Percentiles rank a stretch among this genome's conserved stretches.
These are phyloP conservation scores for Salvelinus sp. DNA, from an alignment of 2,113 vertebrate species.

Conservation along the genomic window DNA sequence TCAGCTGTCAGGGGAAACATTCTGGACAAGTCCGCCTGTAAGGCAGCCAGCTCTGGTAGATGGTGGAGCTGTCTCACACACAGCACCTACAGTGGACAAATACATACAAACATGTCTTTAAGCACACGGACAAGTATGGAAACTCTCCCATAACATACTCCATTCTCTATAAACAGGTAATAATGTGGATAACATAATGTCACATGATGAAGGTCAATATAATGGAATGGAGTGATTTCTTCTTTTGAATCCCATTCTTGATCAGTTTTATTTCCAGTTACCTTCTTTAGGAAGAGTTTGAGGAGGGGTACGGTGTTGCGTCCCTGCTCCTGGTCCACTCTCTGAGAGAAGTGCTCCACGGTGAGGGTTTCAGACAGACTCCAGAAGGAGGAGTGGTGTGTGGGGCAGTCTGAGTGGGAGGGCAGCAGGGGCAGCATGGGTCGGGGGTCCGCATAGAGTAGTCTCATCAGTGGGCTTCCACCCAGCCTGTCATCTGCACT, in stretches of 20 bases:
- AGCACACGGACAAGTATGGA: neutral
- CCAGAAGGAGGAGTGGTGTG: constrained; percentile 70
- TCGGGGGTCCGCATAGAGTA: constrained; percentile 57
- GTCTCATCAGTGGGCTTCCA: constrained; percentile 57
- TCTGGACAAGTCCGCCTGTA: constrained; percentile 67
- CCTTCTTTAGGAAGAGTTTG: constrained; percentile 64
- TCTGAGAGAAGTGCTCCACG: constrained; percentile 64
- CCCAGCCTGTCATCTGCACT: constrained; percentile 45
- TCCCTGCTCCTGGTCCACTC: constrained; percentile 49
- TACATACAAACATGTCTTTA: neutral
- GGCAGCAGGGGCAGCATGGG: constrained; percentile 40
- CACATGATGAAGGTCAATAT: too few species aligned
- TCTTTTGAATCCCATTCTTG: too few species aligned
- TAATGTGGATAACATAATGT: too few species aligned
- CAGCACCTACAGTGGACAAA: constrained; percentile 47
- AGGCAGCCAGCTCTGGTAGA: constrained; percentile 65
- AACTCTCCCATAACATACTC: neutral
- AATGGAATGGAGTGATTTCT: too few species aligned
- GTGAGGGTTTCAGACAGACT: constrained; percentile 57
- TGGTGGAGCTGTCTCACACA: constrained; percentile 61
- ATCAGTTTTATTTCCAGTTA: constrained; percentile 22
- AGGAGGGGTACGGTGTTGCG: constrained; percentile 48
- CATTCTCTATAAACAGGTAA: neutral
- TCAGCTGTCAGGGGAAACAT: constrained; percentile 43
- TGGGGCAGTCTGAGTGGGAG: constrained; percentile 55